Conservation (phyloP, 2,113 vertebrate genomes). For the Gavialis gangeticus region DNA sequence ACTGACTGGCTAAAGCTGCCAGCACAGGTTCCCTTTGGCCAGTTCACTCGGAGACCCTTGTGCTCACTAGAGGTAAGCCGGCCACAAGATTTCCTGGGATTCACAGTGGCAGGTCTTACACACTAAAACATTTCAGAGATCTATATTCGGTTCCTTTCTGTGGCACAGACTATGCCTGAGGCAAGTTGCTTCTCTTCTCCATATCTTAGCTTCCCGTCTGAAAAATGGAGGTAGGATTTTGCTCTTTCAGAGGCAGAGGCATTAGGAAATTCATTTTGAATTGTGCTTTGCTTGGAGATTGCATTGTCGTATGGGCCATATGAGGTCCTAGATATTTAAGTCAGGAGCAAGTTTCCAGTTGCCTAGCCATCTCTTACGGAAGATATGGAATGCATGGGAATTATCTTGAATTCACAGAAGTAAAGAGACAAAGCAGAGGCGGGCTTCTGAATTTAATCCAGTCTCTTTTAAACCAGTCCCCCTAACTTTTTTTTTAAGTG, state of each 20-base stretch:
- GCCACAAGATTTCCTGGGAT: background rate
- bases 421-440: background rate
- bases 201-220: rapidly evolving
- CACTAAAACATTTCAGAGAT: background rate
- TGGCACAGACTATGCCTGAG: background rate
- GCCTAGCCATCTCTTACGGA: background rate
- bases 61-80: background rate
- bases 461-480: background rate
- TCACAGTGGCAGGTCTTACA: background rate
- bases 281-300: background rate
- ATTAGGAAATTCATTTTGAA: background rate
- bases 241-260: background rate
- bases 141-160: background rate
- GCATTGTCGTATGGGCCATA: background rate
- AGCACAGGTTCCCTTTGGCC: background rate
- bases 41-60: background rate
- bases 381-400: background rate
- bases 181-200: background rate
- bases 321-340: background rate
- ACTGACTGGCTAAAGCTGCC: background rate
- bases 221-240: background rate
- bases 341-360: background rate
- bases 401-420: slow-evolving; percentile 2
- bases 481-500: background rate
- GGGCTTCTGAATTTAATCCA: background rate